Base-by-base conservation (phyloP, 2,113 vertebrate genomes). In the Isichthys henryi region DNA sequence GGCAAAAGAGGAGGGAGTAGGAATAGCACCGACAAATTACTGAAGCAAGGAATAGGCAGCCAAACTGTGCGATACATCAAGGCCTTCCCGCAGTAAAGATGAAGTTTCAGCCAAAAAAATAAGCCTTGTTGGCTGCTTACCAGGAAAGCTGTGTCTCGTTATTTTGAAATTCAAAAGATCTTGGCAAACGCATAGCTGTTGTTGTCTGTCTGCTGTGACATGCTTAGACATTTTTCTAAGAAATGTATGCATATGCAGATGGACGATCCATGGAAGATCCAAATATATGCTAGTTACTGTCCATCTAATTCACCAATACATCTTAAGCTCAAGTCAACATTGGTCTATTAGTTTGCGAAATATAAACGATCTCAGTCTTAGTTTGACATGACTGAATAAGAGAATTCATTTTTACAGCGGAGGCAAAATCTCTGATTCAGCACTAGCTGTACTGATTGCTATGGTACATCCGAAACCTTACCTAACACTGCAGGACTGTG, bases 401-500 rank as follows among this genome's bases (percentile, higher is more conserved):
- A 70, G n/a, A 31, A 70, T 39, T 77, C 3, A 77, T 17, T 39
- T 77, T 39, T 23, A 77, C 70, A 39, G 70, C 31, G 39, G 70
- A 77, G 70, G 70, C 70, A 77, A 39, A 77, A 39, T 15, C 70
- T 35, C 66, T 31, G n/a, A 74, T 74, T 74, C 66, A 35, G 66
- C 9, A 1, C 66, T 74, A 74, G 11, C n/a, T 35, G 27, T 74
- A 35, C 66, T 6, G 35, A 80, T 6, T 80, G 74, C 6, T 43
- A 0, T 6, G 3, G 35, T 43, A 43, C 17, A 80, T 5, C 2
- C 1, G 6, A 80, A 39, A 35, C 35, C 35, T 39, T 80, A 97
- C 98, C 98, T 99, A 95, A 99, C 96, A 0, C 95, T 98, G 95
- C 98, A 99, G 89, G 98, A 98, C 13, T 96, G 93, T 0, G 95